These are phyloP conservation scores for Athripsodes cinereus DNA, from an alignment of 2,888 invertebrate species.

Conservation along the genomic window DNA sequence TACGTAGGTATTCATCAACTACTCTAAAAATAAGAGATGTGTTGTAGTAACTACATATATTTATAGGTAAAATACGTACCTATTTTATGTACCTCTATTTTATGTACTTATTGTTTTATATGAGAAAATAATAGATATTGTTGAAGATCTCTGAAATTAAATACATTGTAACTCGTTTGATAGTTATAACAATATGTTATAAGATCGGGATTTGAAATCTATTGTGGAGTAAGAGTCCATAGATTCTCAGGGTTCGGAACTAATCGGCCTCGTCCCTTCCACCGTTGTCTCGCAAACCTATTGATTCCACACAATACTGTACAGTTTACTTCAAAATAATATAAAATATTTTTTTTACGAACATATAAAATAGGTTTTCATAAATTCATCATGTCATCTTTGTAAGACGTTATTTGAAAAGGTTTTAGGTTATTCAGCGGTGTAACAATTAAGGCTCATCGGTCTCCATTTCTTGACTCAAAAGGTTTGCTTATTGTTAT, in stretches of 20 bases:
- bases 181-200: background rate
- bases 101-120: too few relatives aligned
- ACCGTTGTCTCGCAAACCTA: slow-evolving; percentile 10
- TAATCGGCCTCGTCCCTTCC: slow-evolving; percentile 13
- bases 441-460: slow-evolving; percentile 13
- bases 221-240: slow-evolving; percentile 8
- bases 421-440: slow-evolving; percentile 16
- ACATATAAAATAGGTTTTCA: slow-evolving; percentile 15
- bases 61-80: too few relatives aligned
- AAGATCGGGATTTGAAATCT: background rate
- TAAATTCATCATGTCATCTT: slow-evolving; percentile 18
- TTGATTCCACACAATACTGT: slow-evolving; percentile 7
- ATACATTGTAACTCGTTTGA: background rate
- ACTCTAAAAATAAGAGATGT: too few relatives aligned
- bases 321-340: slow-evolving; percentile 14
- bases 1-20: too few relatives aligned
- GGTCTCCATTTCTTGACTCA: slow-evolving; percentile 1
- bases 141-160: too few relatives aligned
- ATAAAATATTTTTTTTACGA: slow-evolving; percentile 11
- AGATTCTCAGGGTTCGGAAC: slow-evolving; percentile 20
- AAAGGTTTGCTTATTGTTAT: background rate
- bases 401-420: slow-evolving; percentile 9
- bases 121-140: background rate
- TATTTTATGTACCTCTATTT: too few relatives aligned
- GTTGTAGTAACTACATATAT: too few relatives aligned